These are phyloP conservation scores for Agrotis exclamationis DNA, from an alignment of 2,888 invertebrate genomes.

Conservation along the genomic window DNA sequence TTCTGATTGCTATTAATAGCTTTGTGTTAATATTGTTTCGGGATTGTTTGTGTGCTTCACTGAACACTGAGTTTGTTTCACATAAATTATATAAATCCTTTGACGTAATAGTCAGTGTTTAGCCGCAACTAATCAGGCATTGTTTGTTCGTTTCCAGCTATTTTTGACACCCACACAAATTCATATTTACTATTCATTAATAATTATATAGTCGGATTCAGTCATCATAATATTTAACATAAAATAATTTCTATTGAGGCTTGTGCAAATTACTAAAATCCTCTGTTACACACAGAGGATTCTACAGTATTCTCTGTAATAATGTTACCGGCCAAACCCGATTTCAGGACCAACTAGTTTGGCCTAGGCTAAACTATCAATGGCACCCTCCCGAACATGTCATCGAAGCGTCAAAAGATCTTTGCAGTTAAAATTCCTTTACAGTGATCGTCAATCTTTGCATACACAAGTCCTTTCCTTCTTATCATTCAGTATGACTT, in stretches of 20 bases:
- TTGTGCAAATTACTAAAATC: neutral
- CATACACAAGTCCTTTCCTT: neutral
- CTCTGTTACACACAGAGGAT: no score
- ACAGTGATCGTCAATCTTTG: neutral
- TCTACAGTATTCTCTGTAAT: no score
- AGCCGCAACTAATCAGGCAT: neutral
- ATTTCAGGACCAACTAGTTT: no score
- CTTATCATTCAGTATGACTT: neutral
- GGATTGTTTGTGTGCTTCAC: constrained; percentile 16
- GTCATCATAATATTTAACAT: neutral
- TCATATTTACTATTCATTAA: neutral
- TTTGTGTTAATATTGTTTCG: constrained; percentile 10
- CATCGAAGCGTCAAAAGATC: neutral
- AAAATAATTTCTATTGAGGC: neutral
- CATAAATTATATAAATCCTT: constrained; percentile 12
- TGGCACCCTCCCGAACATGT: neutral
- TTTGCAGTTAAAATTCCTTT: neutral
- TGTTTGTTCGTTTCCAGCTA: neutral
- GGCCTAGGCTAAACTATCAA: no score
- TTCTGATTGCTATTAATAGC: constrained; percentile 8
- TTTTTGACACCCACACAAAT: neutral
- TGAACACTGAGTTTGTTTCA: constrained; percentile 22
- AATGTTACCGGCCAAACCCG: no score
- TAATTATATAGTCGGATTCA: no score
- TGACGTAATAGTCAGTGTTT: constrained; percentile 2